Evolutionary conservation across 2,888 invertebrate genomes (phyloP).

Genomic region (Theodoxus fluviatilis): DNA sequence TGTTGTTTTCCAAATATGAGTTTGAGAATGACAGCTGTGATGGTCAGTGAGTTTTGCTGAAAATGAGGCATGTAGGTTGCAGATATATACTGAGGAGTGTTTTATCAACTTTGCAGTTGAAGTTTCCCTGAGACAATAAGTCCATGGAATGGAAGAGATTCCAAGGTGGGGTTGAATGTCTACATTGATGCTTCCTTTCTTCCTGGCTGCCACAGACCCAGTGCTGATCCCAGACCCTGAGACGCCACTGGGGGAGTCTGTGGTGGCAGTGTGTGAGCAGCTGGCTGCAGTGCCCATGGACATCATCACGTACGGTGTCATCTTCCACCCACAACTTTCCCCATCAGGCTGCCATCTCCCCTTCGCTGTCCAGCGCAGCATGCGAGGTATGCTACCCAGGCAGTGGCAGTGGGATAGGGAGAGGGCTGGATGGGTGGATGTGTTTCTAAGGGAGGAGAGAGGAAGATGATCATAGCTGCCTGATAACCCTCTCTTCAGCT

Average conservation of each 20-base stretch:
- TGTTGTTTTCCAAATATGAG: no score
- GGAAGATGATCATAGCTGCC: no score
- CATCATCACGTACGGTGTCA: constrained; percentile 52
- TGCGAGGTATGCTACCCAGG: no score
- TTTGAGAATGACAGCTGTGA: no score
- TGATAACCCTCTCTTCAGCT: no score
- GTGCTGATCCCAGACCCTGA: constrained; percentile 43
- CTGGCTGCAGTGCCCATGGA: constrained; percentile 47
- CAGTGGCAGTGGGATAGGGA: no score
- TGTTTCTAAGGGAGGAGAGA: no score
- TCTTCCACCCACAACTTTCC: constrained; percentile 52
- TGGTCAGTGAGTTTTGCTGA: no score
- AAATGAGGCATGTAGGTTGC: no score
- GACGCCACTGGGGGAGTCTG: constrained; percentile 44
- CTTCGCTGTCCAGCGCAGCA: constrained; percentile 49
- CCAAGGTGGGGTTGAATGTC: not conserved
- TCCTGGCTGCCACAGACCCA: constrained; percentile 28
- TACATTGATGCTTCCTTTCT: not conserved
- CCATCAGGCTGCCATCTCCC: constrained; percentile 47
- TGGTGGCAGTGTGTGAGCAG: constrained; percentile 39
- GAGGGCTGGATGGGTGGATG: no score
- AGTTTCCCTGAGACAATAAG: not conserved
- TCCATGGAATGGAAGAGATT: not conserved
- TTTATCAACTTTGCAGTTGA: not conserved
- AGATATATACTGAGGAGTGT: no score